These are phyloP conservation scores for Papilio protenor DNA, from an alignment of 2,888 invertebrate species.

Conservation along the genomic window DNA sequence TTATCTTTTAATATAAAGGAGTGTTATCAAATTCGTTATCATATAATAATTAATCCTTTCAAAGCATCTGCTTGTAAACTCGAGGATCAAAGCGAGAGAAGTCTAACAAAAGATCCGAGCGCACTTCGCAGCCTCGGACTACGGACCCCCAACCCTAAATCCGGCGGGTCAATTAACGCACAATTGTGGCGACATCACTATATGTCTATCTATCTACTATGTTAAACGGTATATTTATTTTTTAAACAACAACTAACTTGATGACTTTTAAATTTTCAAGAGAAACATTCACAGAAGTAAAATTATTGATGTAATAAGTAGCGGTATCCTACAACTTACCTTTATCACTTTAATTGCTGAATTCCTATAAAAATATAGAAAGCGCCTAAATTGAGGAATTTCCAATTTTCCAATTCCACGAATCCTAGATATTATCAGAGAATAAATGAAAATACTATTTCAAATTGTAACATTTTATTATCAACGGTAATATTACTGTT, in stretches of 20 bases:
- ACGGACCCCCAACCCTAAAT: background rate
- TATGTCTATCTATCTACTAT: background rate
- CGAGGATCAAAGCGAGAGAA: conserved; percentile 27
- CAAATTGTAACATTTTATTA: background rate
- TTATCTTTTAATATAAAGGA: background rate
- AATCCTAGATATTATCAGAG: background rate
- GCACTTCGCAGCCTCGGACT: conserved; percentile 1
- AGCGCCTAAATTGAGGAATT: too few relatives aligned
- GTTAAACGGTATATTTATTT: background rate
- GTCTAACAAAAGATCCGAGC: conserved; percentile 25
- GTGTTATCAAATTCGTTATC: conserved; percentile 2
- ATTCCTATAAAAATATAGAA: too few relatives aligned
- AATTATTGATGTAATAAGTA: too few relatives aligned
- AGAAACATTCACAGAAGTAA: background rate
- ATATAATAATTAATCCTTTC: conserved; percentile 11
- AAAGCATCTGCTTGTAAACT: background rate
- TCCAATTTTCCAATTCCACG: background rate
- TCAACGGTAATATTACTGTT: background rate
- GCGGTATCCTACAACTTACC: too few relatives aligned
- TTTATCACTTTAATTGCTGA: too few relatives aligned
- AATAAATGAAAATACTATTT: background rate
- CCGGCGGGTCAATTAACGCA: conserved; percentile 25
- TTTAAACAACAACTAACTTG: background rate
- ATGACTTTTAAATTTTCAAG: background rate
- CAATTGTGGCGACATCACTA: conserved; percentile 5